Base-by-base conservation (phyloP, 2,888 invertebrate genomes). In the Drosophila buzzatii region DNA sequence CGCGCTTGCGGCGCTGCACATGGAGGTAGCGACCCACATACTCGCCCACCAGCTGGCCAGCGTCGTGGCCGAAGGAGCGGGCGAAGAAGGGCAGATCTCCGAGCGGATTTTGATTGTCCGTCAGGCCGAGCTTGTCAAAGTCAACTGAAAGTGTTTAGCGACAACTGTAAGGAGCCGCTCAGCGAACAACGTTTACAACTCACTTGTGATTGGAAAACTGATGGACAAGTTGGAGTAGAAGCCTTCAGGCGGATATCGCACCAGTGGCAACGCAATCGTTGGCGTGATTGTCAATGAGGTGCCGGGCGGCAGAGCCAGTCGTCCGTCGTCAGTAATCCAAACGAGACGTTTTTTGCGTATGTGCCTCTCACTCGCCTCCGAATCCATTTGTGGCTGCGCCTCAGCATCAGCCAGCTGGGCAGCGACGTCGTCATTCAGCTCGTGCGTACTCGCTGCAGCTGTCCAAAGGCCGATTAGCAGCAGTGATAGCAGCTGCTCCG, bases 41-140 rank as follows among this genome's bases (percentile, higher is more conserved):
- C 83, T 96, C 95, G 0, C 96, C 95, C 74, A 93, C 75, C 84
- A 93, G 83, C 63, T 95, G 94, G 0, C 96, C 96, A 0, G 97
- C 96, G 10, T 96, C 94, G 78, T 95, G 94, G 6, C 97, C 96
- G 95, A 97, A 95, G 6, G 96, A 96, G 73, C 97, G 94, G 1
- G 96, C 96, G 79, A 97, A 94, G 6, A 97, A 94, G 0, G 97
- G 96, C 64, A 97, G 92, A 51, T 96, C 96, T 18, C 97, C 97
- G 89, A 96, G 96, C 0, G 97, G 97, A 93, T 97, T 97, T 91
- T 97, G 96, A 91, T 97, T 97, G 91, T 97, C 97, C n/a, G 97
- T 97, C 82, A 97, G 92, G 16, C 97, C 97, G 77, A 97, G 93
- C 92, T 96, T 96, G 92, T 97, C 97, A 91, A 97, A 97, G 90